Evolutionary conservation across 2,888 invertebrate genomes (phyloP), one percentile per base, ranked within the genome.

Genomic region (Brachylomia viminalis): DNA sequence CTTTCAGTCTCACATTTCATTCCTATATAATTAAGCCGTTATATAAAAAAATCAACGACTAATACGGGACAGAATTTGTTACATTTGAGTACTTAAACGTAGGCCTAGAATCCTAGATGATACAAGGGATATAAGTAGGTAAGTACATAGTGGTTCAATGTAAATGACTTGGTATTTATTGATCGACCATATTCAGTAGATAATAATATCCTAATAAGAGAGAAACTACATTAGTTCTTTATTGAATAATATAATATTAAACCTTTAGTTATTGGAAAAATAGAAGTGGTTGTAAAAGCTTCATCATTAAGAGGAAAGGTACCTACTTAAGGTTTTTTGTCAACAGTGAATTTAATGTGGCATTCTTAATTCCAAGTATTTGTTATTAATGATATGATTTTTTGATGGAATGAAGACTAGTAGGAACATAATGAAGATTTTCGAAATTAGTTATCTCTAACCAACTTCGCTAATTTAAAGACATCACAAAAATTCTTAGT

Each of bases 1-100:
- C 72, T 80, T 76, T 89, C 92, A 92, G 92, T 92, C 92, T 92
- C 92, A 86, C 88, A 84, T 90, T 90, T 91, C 89, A 84, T 90
- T 87, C 82, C 86, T 88, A 88, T 64, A 68, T 79, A 72, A 74
- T 61, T 71, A 66, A 71, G 73, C 79, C 58, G 58, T 59, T 71
- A 52, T 49, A 56, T 58, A 66, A 66, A 71, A 75, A 75, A 76
- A 65, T n/a, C 33, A 82, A 74, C 58, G 66, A 80, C 73, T 61
- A 83, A 80, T 77, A 67, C 17, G 73, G 89, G 88, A 90, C 88
- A 90, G 90, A 89, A 81, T 87, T 84, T 67, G 79, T 89, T 85
- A 70, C 77, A 79, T 20, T 67, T 73, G 49, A 23, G 27, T 67
- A 49, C 10, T 0, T 79, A 75, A 62, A 56, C n/a, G 27, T 71